A percentile compares a stretch with the other conserved stretches of the same genome.
Conservation (phyloP, 2,113 vertebrate species). For the Alces alces region DNA sequence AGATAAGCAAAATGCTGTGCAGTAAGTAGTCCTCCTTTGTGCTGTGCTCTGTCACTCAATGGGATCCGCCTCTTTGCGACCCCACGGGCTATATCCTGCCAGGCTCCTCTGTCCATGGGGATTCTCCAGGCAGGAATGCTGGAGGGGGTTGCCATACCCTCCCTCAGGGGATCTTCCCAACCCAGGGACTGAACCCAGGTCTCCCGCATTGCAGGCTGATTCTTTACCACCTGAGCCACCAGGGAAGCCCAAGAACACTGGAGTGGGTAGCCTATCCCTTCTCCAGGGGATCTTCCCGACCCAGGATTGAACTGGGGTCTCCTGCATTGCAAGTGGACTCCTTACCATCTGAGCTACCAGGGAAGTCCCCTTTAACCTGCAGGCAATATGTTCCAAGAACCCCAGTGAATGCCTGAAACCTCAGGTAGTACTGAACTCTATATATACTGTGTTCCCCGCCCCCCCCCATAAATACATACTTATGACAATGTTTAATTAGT, state of each 20-base stretch:
- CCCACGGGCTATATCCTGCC: background rate
- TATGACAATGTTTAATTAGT: background rate
- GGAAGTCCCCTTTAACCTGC: background rate
- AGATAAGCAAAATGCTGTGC: background rate
- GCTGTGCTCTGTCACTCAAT: background rate
- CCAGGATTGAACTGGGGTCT: background rate
- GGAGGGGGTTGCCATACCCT: background rate
- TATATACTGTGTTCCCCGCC: background rate
- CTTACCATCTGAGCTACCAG: background rate
- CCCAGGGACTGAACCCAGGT: background rate
- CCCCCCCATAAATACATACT: background rate
- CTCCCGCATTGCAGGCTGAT: accelerated
- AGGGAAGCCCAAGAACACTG: background rate
- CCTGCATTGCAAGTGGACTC: background rate
- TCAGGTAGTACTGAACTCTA: background rate
- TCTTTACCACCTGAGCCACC: background rate
- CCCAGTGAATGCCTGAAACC: background rate
- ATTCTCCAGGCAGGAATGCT: background rate
- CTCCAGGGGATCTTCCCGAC: background rate
- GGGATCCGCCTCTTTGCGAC: background rate
- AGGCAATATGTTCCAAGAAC: background rate
- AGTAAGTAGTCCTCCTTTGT: background rate
- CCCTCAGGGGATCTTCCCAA: background rate
- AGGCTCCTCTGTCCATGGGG: background rate
- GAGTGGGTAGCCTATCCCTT: background rate